Evolutionary conservation across 2,888 invertebrate species (phyloP).

Genomic region (Tachina fera): DNA sequence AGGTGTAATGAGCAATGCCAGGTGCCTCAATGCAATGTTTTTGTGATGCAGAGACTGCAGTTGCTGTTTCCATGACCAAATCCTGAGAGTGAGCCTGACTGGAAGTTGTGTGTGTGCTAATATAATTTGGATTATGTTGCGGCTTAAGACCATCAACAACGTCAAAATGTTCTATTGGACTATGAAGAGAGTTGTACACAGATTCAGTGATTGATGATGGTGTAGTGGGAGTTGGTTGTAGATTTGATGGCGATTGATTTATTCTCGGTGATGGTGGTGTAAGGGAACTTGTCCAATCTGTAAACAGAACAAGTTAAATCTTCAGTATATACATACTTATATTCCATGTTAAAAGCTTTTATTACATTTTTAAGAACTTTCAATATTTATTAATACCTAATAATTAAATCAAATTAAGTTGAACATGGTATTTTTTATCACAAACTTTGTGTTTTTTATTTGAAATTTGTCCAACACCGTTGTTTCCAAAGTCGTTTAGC

Average conservation of each 20-base stretch:
- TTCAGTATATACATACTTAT: too few species aligned
- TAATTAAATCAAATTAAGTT: too few species aligned
- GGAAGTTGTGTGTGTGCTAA: slow-evolving; percentile 59
- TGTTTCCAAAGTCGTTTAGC: too few species aligned
- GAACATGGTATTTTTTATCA: too few species aligned
- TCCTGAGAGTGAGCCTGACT: slow-evolving; percentile 53
- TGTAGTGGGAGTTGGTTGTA: slow-evolving; percentile 70
- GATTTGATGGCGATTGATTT: slow-evolving; percentile 49
- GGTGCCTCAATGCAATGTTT: slow-evolving; percentile 57
- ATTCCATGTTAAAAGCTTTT: too few species aligned
- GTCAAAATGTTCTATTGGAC: slow-evolving; percentile 70
- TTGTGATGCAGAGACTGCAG: slow-evolving; percentile 62
- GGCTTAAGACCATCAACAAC: slow-evolving; percentile 71
- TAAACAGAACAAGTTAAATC: too few species aligned
- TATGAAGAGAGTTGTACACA: slow-evolving; percentile 45
- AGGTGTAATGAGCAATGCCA: slow-evolving; percentile 58
- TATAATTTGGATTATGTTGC: slow-evolving; percentile 56
- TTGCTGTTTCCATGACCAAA: slow-evolving; percentile 73
- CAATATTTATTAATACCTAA: too few species aligned
- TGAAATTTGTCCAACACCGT: too few species aligned
- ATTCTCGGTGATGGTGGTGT: slow-evolving; percentile 79
- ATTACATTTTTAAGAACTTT: too few species aligned
- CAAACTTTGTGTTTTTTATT: too few species aligned
- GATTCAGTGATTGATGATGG: slow-evolving; percentile 69
- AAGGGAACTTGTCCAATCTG: slow-evolving; percentile 83